Percentiles rank a stretch among this genome's conserved stretches.
phyloP scores from a whole-genome alignment of 2,113 vertebrate species.

The Uria lomvia region DNA sequence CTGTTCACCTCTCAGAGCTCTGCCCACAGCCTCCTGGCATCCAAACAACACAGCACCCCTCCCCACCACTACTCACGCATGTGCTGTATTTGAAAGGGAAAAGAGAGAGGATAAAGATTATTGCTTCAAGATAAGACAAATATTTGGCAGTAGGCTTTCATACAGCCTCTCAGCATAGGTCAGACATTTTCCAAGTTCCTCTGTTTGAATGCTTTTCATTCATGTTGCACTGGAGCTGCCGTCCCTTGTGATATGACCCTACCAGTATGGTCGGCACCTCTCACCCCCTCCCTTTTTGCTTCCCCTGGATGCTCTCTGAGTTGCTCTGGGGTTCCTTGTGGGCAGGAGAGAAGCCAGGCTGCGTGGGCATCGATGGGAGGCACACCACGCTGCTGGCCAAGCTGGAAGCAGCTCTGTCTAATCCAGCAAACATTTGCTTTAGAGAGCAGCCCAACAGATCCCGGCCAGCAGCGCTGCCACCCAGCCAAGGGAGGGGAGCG shows the following conservation, averaged over 20 bases:
- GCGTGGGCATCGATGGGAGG: background rate
- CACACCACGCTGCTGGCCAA: background rate
- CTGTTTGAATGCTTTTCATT: conserved; percentile 15
- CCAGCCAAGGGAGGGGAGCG: background rate
- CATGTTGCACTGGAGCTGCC: background rate
- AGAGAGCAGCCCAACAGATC: background rate
- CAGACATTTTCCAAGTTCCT: conserved; percentile 38
- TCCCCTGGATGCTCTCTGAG: background rate
- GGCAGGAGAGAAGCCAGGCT: background rate
- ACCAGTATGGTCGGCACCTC: background rate
- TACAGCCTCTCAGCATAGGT: background rate
- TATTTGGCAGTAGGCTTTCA: conserved; percentile 39
- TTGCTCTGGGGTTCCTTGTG: background rate
- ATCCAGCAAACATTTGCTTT: background rate
- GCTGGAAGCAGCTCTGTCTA: background rate
- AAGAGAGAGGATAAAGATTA: conserved; percentile 17
- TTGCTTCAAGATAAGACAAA: conserved; percentile 33
- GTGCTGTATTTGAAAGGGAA: background rate
- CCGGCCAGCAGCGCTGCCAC: fast-evolving
- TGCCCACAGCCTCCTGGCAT: background rate
- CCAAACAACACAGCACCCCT: background rate
- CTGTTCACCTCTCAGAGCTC: background rate
- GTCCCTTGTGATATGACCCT: background rate
- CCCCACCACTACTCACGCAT: background rate
- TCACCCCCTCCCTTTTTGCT: background rate